Evolutionary conservation across 2,113 vertebrate species (phyloP), one percentile per base, ranked within the genome.

Genomic region (Anhinga anhinga): DNA sequence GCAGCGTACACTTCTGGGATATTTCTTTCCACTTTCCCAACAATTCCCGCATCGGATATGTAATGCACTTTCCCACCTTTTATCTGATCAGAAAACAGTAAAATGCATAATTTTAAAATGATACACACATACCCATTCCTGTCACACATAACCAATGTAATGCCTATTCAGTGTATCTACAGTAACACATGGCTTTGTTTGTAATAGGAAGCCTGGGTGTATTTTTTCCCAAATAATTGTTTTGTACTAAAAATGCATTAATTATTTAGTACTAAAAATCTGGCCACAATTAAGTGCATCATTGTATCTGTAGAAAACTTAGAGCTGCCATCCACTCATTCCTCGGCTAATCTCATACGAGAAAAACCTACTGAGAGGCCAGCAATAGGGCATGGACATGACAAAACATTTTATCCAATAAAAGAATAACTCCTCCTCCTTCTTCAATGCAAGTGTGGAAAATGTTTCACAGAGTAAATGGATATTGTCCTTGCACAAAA

Each of bases 41-140:
- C 98, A 9, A 99, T 97, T 32, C 99, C 99, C 1, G 99, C 99
- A 7, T 99, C 99, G 0, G 99, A 99, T 13, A 98, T 82, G 62
- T 99, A 99, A 92, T 99, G 99, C 42, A 99, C 83, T 97, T 99
- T 99, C 30, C 99, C 99, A 26, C 98, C 99, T 98, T 98, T 99
- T 81, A 99, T 97, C 99, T 99, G 82, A 6, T 19, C n/a, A 76
- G 69, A 67, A 84, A 66, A 56, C 17, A 38, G 42, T 17, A 85
- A 8, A 59, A n/a, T 0, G 5, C 0, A 1, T 14, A 0, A 23
- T 52, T 74, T 93, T 52, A 65, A 87, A 95, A 42, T 8, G 5
- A 30, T 20, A 15, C 4, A 23, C 10, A 9, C 11, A 12, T 38
- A 40, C 52, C 23, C 56, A 32, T 15, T 58, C 38, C 13, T 25